Evolutionary conservation across 2,797 vertebrate genomes (phyloP).

Genomic region (Gymnocypris eckloni): DNA sequence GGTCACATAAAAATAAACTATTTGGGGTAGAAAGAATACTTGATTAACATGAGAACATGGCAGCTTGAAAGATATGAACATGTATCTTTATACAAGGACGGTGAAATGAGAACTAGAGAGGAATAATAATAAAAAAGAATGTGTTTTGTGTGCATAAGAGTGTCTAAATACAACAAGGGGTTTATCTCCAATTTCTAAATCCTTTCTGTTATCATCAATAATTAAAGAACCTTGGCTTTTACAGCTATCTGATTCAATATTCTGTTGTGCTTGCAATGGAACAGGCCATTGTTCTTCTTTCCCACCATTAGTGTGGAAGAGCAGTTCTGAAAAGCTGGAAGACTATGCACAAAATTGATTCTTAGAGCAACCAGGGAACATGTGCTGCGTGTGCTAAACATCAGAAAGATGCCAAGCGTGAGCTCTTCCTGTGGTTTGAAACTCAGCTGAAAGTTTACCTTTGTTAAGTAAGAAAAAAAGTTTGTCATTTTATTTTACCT

Average conservation of each 20-base stretch:
- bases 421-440: constrained; percentile 69
- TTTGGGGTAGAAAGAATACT: neutral
- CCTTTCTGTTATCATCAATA: constrained; percentile 71
- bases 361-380: constrained; percentile 52
- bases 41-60: neutral
- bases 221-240: constrained; percentile 72
- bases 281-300: constrained; percentile 53
- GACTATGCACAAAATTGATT: constrained; percentile 30
- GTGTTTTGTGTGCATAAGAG: constrained; percentile 6
- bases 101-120: neutral
- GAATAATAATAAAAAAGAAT: neutral
- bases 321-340: constrained; percentile 51
- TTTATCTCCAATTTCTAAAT: constrained; percentile 56
- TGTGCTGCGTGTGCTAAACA: constrained; percentile 67
- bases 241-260: constrained; percentile 65
- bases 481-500: constrained; percentile 69
- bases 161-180: constrained; percentile 17
- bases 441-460: constrained; percentile 71
- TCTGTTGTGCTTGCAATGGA: constrained; percentile 43
- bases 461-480: constrained; percentile 60
- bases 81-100: neutral
- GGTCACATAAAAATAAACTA: neutral
- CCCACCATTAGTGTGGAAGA: constrained; percentile 64
- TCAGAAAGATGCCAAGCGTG: constrained; percentile 66
- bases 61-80: neutral